Conservation (phyloP, 1,140 invertebrate genomes). For the Sweltsa coloradensis region DNA sequence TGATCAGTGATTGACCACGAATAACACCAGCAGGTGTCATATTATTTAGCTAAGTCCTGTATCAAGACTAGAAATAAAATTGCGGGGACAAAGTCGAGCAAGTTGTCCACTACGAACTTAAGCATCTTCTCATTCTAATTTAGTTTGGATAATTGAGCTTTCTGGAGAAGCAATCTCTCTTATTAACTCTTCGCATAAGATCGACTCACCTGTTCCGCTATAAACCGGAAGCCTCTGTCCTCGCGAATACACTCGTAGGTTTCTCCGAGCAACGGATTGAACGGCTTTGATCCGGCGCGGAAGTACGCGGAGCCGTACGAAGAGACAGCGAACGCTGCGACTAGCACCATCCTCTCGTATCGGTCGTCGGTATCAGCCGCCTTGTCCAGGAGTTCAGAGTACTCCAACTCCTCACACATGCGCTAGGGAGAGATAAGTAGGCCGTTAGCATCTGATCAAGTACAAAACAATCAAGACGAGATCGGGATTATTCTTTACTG, state of each 20-base stretch:
- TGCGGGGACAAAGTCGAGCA: no score
- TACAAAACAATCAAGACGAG: background rate
- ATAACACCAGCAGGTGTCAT: no score
- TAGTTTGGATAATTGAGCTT: no score
- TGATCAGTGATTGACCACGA: no score
- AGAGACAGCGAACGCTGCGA: constrained; percentile 72
- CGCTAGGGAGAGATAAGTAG: no score
- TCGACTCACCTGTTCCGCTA: constrained; percentile 55
- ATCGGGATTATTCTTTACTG: background rate
- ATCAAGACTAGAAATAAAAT: no score
- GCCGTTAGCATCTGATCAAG: background rate
- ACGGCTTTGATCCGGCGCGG: constrained; percentile 72
- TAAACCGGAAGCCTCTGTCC: constrained; percentile 58
- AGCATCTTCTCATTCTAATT: no score
- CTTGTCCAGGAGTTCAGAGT: constrained; percentile 63
- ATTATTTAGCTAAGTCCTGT: no score
- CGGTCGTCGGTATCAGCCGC: constrained; percentile 48
- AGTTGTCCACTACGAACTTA: no score
- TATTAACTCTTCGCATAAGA: no score
- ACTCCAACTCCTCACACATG: constrained; percentile 76
- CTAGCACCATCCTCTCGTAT: constrained; percentile 57
- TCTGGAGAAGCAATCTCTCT: no score
- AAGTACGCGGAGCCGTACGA: constrained; percentile 50
- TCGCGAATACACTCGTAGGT: constrained; percentile 70
- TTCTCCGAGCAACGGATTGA: constrained; percentile 77